Evolutionary conservation across 2,888 invertebrate genomes (phyloP).

Genomic region (Mesorhabditis spiculigera): DNA sequence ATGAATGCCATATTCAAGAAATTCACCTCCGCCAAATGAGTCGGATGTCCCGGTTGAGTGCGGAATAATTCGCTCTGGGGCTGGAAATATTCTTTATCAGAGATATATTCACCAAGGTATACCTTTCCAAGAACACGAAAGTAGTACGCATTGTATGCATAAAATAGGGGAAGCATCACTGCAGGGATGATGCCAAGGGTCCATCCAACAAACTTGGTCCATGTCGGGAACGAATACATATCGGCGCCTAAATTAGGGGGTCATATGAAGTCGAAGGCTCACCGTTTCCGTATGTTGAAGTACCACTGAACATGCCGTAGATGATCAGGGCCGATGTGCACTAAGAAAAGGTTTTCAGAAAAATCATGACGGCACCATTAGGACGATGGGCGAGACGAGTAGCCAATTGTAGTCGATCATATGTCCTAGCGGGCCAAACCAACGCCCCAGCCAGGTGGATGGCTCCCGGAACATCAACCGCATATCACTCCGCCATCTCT

Average conservation of each 20-base stretch:
- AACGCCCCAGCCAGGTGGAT: not conserved
- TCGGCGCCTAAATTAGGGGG: too few relatives aligned
- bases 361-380: not conserved
- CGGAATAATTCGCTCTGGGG: too few relatives aligned
- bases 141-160: not conserved
- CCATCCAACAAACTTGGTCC: constrained; percentile 1
- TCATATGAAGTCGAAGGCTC: not conserved
- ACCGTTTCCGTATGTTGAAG: not conserved
- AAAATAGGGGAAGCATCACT: not conserved
- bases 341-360: not conserved
- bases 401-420: not conserved
- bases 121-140: not conserved
- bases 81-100: too few relatives aligned
- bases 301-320: not conserved
- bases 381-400: not conserved
- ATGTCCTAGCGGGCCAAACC: not conserved
- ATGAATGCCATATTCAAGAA: too few relatives aligned
- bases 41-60: too few relatives aligned
- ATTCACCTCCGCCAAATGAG: too few relatives aligned
- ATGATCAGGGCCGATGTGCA: not conserved
- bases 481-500: not conserved
- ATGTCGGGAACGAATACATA: not conserved
- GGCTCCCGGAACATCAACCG: not conserved
- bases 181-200: not conserved
- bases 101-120: not conserved